Evolutionary conservation across 2,113 vertebrate species (phyloP).

Genomic region (Micromys minutus): DNA sequence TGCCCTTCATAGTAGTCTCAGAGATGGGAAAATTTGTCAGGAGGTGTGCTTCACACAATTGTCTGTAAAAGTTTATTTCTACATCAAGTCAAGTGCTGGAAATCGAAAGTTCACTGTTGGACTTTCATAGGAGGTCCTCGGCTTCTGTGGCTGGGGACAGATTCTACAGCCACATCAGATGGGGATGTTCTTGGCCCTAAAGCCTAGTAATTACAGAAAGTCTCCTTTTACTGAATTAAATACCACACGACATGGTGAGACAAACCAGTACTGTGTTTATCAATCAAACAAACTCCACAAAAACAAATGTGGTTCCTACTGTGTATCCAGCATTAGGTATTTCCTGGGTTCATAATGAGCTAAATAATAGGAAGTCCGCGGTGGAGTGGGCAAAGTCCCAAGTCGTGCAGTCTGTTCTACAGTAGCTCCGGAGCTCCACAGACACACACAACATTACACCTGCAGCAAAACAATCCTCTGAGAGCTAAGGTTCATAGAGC

Average conservation of each 20-base stretch:
- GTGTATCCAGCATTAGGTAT: not conserved
- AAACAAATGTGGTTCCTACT: not conserved
- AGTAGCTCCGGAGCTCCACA: not conserved
- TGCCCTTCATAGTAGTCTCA: constrained; percentile 70
- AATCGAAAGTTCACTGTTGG: constrained; percentile 50
- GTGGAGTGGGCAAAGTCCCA: not conserved
- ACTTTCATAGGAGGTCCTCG: constrained; percentile 49
- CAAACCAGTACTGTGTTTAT: not conserved
- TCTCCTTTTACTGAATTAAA: not conserved
- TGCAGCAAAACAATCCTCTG: constrained; percentile 30
- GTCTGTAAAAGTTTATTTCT: constrained; percentile 78
- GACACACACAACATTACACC: not conserved
- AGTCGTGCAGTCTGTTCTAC: not conserved
- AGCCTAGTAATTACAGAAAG: not conserved
- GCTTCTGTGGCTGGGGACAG: constrained; percentile 59
- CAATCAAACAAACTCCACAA: not conserved
- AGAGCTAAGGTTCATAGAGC: constrained; percentile 24
- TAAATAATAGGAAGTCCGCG: not conserved
- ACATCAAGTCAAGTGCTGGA: constrained; percentile 59
- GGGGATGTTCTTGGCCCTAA: not conserved
- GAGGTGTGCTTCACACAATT: constrained; percentile 67
- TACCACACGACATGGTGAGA: not conserved
- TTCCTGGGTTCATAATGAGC: not conserved
- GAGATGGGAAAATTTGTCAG: constrained; percentile 66
- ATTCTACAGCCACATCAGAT: constrained; percentile 60